These are phyloP conservation scores for Darwinula stevensoni DNA, from an alignment of 2,888 invertebrate genomes.

Conservation along the genomic window DNA sequence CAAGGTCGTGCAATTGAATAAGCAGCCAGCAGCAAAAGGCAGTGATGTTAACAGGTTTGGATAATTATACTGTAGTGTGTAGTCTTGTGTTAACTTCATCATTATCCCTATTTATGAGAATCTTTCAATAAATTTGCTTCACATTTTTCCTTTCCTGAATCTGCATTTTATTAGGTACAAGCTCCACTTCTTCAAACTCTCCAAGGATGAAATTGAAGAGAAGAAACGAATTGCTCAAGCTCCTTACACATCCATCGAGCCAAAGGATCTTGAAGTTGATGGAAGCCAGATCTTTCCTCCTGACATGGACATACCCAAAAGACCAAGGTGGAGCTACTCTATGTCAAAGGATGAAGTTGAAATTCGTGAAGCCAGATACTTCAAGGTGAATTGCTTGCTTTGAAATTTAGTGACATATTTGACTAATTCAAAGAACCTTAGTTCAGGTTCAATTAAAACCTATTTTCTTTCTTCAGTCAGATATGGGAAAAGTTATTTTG, in stretches of 20 bases:
- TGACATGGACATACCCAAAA: slow-evolving; percentile 13
- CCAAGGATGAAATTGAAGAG: slow-evolving; percentile 14
- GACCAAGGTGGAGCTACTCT: slow-evolving; percentile 17
- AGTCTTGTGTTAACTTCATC: no score
- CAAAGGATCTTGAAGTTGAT: slow-evolving; percentile 8
- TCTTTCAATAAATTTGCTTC: not conserved
- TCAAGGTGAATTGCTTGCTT: slow-evolving; percentile 21
- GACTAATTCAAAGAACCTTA: not conserved
- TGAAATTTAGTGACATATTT: slow-evolving; percentile 3
- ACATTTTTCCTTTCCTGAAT: not conserved
- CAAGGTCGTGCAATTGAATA: no score
- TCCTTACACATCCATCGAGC: slow-evolving; percentile 13
- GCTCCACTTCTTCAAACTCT: slow-evolving; percentile 15
- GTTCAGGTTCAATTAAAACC: not conserved
- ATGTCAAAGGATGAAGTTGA: slow-evolving; percentile 15
- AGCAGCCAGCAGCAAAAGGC: no score
- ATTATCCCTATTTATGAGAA: not conserved
- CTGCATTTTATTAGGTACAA: slow-evolving; percentile 12
- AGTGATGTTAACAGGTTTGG: not conserved
- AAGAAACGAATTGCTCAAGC: slow-evolving; percentile 12
- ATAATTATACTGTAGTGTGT: no score
- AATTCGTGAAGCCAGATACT: slow-evolving; percentile 17
- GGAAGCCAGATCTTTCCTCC: slow-evolving; percentile 7
- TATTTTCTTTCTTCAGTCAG: no score
- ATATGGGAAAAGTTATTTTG: no score